Evolutionary conservation across 1,140 invertebrate species (phyloP), one percentile per base, ranked within the genome.

Genomic region (Liolophura sinensis): DNA sequence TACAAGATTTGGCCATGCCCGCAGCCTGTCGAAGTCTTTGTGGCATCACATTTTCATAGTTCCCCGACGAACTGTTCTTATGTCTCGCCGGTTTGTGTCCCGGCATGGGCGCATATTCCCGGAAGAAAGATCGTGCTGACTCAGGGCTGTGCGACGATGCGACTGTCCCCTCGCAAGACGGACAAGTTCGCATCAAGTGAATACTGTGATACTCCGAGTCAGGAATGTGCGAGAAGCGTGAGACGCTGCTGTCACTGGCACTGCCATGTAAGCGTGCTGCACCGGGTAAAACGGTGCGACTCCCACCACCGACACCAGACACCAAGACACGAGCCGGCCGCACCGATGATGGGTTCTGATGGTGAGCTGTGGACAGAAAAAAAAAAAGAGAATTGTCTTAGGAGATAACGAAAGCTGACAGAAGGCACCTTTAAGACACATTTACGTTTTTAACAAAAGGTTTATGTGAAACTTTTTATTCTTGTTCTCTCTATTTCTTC

Each of bases 131-230:
- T 51, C 61, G 67, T 22, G 64, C 64, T 14, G 71, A 70, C 18
- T 71, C 70, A 24, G 60, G 67, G 1, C 31, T 40, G 31, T 40
- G 31, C 9, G 69, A 65, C 40, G 75, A 73, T n/a, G 73, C 73
- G 0, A 72, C 50, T 11, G 74, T 76, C 25, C 71, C 68, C 48
- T 72, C 67, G 61, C 76, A 78, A 12, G 76, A 78, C 4, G 74
- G 69, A 57, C 75, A 77, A 25, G 50, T 58, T 67, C 70, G 20
- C 18, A 58, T 47, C 12, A 25, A 14, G 31, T 48, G 59, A 56
- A 24, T 40, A 20, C 22, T 48, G 15, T 50, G 24, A 31, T 50
- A 47, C 59, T 22, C 18, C 22, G 20, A 20, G 6, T 48, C 22
- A 16, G 46, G 48, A 48, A 20, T 57, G 31, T 49, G n/a, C n/a